These are phyloP conservation scores for Rotaria macrura DNA, from an alignment of 2,888 invertebrate genomes.

Conservation along the genomic window DNA sequence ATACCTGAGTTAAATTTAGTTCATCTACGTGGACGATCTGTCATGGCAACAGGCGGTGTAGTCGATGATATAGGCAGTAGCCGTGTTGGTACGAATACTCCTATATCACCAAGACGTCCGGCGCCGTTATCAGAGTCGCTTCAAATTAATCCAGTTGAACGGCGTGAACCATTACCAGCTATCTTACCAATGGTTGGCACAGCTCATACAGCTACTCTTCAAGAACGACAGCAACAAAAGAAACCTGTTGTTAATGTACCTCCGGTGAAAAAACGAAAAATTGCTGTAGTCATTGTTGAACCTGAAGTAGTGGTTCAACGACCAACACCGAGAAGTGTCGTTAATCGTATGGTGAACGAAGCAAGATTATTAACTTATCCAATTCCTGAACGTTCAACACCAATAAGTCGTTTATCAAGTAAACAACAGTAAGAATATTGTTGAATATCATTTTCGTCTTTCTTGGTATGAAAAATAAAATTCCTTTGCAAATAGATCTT, in stretches of 20 bases:
- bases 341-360: background rate
- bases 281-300: background rate
- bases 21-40: constrained; percentile 2
- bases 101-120: background rate
- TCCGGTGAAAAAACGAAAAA: background rate
- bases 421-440: background rate
- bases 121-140: background rate
- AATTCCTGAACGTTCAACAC: background rate
- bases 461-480: no score
- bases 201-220: constrained; percentile 13
- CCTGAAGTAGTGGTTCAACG: background rate
- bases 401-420: background rate
- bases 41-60: background rate
- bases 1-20: constrained; percentile 15
- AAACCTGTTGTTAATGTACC: constrained; percentile 9
- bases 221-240: constrained; percentile 14
- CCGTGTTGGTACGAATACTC: background rate
- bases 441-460: no score
- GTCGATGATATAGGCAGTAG: background rate
- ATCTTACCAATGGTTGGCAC: constrained; percentile 29
- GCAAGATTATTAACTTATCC: background rate
- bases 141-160: background rate
- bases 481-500: background rate
- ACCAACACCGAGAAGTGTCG: background rate
- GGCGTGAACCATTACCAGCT: constrained; percentile 22